Evolutionary conservation across 2,888 invertebrate species (phyloP), one percentile per base, ranked within the genome.

Genomic region (Colletes collaris): DNA sequence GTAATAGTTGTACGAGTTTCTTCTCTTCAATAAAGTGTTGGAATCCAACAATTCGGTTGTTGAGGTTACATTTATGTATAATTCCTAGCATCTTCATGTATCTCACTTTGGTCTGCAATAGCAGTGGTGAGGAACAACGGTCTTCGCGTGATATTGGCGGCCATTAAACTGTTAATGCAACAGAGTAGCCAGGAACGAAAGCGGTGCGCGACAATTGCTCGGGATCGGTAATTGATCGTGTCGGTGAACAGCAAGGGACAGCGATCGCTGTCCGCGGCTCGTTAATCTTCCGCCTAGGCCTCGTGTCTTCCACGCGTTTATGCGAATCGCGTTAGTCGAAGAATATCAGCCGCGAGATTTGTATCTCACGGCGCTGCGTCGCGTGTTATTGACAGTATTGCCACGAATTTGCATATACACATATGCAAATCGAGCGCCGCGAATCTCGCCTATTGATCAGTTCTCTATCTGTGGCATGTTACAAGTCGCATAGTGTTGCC

Each of bases 391-490:
- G 77, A 60, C 77, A 67, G 79, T 55, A 72, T 77, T 79, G 49
- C 72, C 50, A 67, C 46, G 66, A 72, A 79, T 79, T 77, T 72
- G 79, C 79, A 72, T 77, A 72, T 72, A 76, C 72, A 67, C 72
- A 67, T 79, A 77, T 76, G 79, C 77, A 76, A 77, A 79, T 79
- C 62, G 58, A 19, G n/a, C 19, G 3, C 50, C 59, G 69, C 71
- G 72, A 77, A 77, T 72, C 69, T 72, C 69, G 77, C 50, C 64
- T 79, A 79, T 79, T 35, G 71, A 77, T 77, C 71, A 63, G 77
- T 44, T 55, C 56, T 67, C 55, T 67, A 62, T 66, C 13, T n/a
- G n/a, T n/a, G n/a, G n/a, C n/a, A n/a, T n/a, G n/a, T n/a, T n/a
- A n/a, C n/a, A n/a, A n/a, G n/a, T n/a, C n/a, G n/a, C n/a, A n/a